Percentiles rank a stretch among this genome's conserved stretches.
These are phyloP conservation scores for Labrus mixtus DNA, from an alignment of 2,113 vertebrate genomes.

Conservation along the genomic window DNA sequence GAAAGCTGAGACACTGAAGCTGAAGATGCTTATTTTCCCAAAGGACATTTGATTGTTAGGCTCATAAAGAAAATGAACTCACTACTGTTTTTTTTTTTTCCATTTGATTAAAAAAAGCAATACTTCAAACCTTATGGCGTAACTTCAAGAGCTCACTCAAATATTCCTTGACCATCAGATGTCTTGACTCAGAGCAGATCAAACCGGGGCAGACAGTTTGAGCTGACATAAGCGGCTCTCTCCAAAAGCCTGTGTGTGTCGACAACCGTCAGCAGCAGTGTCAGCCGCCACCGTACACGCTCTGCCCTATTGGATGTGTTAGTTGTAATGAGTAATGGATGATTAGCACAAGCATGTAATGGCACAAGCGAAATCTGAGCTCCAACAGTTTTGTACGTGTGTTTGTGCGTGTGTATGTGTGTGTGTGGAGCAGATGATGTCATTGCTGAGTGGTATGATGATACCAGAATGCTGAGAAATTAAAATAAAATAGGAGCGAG, in stretches of 20 bases:
- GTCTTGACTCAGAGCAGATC: conserved; percentile 10
- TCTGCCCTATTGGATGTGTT: conserved; percentile 53
- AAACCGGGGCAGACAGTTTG: conserved; percentile 8
- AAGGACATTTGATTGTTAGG: no score
- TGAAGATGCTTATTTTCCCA: background rate
- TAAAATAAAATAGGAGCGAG: background rate
- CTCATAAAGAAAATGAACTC: no score
- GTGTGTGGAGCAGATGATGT: conserved; percentile 42
- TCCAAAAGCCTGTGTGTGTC: conserved; percentile 2
- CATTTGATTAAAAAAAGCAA: background rate
- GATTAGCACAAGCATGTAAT: conserved; percentile 53
- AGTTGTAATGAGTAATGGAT: conserved; percentile 49
- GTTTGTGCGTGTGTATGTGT: conserved; percentile 20
- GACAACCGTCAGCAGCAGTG: conserved; percentile 35
- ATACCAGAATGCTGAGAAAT: conserved; percentile 45
- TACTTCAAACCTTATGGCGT: background rate
- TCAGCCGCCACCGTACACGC: conserved; percentile 53
- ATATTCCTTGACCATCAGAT: conserved; percentile 14
- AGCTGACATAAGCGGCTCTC: conserved; percentile 25
- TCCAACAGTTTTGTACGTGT: background rate
- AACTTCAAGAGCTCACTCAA: background rate
- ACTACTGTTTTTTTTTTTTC: background rate
- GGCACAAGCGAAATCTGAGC: conserved; percentile 44
- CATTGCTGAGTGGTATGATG: background rate
- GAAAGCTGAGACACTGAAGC: background rate